These are phyloP conservation scores for Mesoligia furuncula DNA, from an alignment of 2,888 invertebrate genomes.

Conservation along the genomic window DNA sequence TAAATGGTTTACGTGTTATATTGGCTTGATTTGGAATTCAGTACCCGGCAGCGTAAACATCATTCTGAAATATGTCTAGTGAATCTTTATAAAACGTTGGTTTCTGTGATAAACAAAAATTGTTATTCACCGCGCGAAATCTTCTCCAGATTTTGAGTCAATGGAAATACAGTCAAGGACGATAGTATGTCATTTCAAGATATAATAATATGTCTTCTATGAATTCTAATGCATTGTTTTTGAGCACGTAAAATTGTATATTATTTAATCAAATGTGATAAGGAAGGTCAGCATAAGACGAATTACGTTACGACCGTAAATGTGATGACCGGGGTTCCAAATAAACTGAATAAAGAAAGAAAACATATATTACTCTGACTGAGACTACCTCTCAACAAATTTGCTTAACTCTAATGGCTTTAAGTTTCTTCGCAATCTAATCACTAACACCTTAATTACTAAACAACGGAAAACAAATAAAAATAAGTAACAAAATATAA, in stretches of 20 bases:
- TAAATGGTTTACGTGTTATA: too few relatives aligned
- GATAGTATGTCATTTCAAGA: not conserved
- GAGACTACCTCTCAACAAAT: too few relatives aligned
- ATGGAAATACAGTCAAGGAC: not conserved
- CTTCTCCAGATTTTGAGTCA: not conserved
- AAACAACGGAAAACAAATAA: too few relatives aligned
- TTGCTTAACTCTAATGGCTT: too few relatives aligned
- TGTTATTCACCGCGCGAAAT: slow-evolving; percentile 18
- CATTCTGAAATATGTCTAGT: slow-evolving; percentile 16
- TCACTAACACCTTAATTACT: too few relatives aligned
- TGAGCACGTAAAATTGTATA: too few relatives aligned
- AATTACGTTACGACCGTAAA: too few relatives aligned
- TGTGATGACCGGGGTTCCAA: too few relatives aligned
- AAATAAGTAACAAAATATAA: too few relatives aligned
- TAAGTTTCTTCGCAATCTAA: too few relatives aligned
- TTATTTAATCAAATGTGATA: not conserved
- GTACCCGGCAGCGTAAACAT: slow-evolving; percentile 17
- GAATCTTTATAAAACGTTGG: slow-evolving; percentile 27
- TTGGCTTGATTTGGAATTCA: slow-evolving; percentile 31
- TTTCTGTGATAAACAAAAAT: slow-evolving; percentile 13
- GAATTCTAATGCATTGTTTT: not conserved
- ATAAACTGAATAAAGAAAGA: too few relatives aligned
- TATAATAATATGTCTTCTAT: not conserved
- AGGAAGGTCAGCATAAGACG: not conserved
- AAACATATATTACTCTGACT: too few relatives aligned